Percentiles rank a stretch among this genome's conserved stretches.
These are phyloP conservation scores for Calosoma granatense DNA, from an alignment of 1,140 invertebrate genomes.

Conservation along the genomic window DNA sequence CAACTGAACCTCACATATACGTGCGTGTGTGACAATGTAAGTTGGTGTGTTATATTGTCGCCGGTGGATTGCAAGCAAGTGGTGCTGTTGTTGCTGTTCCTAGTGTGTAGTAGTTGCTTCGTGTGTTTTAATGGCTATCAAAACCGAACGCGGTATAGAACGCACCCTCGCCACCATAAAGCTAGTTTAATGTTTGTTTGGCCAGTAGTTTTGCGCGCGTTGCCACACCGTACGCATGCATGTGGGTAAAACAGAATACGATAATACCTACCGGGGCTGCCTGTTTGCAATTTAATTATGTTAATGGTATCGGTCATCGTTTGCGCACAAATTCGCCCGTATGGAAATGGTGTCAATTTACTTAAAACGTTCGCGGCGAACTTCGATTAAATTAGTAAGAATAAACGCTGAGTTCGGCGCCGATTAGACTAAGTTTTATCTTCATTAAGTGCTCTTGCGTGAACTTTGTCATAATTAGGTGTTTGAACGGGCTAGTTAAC, in stretches of 20 bases:
- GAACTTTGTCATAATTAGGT: neutral
- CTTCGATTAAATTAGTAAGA: slow-evolving; percentile 1
- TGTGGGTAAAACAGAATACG: neutral
- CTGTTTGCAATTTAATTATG: neutral
- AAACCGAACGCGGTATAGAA: neutral
- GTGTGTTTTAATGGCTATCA: slow-evolving; percentile 2
- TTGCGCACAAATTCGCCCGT: neutral
- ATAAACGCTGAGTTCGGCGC: neutral
- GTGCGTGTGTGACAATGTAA: too few species aligned
- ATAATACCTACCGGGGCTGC: neutral
- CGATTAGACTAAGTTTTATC: neutral
- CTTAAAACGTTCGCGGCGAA: neutral
- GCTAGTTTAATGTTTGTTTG: slow-evolving; percentile 5
- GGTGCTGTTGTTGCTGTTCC: too few species aligned
- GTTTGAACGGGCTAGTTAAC: neutral
- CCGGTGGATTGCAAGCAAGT: too few species aligned
- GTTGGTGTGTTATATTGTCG: too few species aligned
- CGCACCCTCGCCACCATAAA: neutral
- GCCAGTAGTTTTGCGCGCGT: neutral
- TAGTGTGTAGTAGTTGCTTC: too few species aligned
- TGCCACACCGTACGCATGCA: neutral
- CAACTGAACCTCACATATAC: too few species aligned
- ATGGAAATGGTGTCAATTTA: slow-evolving; percentile 8
- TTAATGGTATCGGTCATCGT: neutral
- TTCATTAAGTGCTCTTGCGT: neutral